Conservation (phyloP, 1,140 invertebrate species). For the Bathynomus jamesi region DNA sequence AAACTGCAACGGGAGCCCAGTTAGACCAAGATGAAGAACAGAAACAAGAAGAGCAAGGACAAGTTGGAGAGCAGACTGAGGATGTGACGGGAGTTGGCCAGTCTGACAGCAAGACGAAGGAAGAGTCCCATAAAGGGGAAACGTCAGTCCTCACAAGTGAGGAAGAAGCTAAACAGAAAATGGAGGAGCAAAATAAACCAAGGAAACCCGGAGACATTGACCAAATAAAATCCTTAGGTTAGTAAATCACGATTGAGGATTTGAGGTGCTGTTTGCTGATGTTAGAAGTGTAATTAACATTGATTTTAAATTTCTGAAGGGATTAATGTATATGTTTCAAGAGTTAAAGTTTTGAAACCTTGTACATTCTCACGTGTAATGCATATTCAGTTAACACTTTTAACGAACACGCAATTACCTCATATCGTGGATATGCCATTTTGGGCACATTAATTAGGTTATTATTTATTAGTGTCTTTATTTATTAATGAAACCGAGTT, state of each 20-base stretch:
- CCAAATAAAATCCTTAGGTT: constrained; percentile 55
- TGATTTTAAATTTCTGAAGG: no score
- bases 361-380: no score
- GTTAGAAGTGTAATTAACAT: background rate
- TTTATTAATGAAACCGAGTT: no score
- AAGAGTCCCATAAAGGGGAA: constrained; percentile 41
- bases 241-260: no score
- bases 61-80: constrained; percentile 36
- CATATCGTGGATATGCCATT: no score
- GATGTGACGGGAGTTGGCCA: constrained; percentile 32
- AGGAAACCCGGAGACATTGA: constrained; percentile 54
- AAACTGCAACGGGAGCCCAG: constrained; percentile 21
- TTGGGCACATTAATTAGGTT: no score
- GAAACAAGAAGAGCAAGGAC: constrained; percentile 33
- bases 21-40: constrained; percentile 30
- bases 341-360: no score
- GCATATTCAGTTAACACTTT: no score
- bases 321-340: no score
- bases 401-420: no score
- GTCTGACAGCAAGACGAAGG: constrained; percentile 27
- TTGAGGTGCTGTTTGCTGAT: no score
- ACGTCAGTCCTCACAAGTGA: constrained; percentile 40
- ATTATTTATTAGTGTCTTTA: no score
- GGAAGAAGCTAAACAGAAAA: constrained; percentile 23
- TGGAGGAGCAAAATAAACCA: constrained; percentile 39